Evolutionary conservation across 2,888 invertebrate genomes (phyloP), one percentile per base, ranked within the genome.

Genomic region (Crossocerus cetratus): DNA sequence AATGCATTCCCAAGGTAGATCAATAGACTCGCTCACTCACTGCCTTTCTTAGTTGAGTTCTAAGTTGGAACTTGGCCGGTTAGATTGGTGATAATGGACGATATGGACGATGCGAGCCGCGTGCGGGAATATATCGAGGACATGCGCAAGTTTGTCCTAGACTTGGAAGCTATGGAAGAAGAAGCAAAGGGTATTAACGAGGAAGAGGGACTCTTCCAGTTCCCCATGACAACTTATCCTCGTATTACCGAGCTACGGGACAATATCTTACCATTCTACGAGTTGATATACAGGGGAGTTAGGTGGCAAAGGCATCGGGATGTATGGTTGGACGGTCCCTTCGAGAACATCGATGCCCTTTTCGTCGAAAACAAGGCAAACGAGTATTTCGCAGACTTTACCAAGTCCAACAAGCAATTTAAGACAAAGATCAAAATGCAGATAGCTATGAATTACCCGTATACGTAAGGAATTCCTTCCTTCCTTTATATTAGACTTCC

Each of bases 321-420:
- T 82, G 95, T 96, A 8, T 98, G 98, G 96, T 94, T 97, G 93
- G 96, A 98, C 89, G 98, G 98, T 0, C 95, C 96, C 1, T 98
- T 98, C 90, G 95, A 97, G 88, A 96, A 96, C 86, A 91, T 98
- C 76, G 94, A 96, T 84, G 94, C 95, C 3, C 92, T 93, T 66
- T 92, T 93, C 81, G 95, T 98, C 65, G 98, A 98, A 89, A 91
- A 91, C 67, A 95, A 95, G 77, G 94, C 96, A 0, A 96, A 96
- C 61, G 95, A 95, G 83, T 96, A 94, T 84, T 93, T 94, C 66
- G 94, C 96, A 81, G 96, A 97, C 80, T 94, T 98, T 81, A 91
- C 94, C 74, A 96, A 95, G 89, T 93, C 94, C 13, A 95, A 96
- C 77, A 97, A 97, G 89, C 92, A 93, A 64, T 96, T 95, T 86